phyloP scores from a whole-genome alignment of 2,113 vertebrate species.

The Terrapene triunguis region DNA sequence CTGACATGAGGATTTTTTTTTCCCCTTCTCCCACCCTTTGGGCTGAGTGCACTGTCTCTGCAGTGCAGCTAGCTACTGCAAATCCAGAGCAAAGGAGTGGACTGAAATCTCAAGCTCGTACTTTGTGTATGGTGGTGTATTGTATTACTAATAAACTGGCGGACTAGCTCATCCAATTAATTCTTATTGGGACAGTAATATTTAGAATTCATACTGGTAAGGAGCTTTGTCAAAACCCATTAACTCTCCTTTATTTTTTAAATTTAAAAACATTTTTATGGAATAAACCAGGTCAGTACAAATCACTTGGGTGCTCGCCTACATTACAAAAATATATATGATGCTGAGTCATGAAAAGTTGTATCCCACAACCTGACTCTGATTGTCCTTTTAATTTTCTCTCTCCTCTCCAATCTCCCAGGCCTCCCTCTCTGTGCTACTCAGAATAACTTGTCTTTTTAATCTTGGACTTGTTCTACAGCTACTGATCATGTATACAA shows the following conservation, averaged over 20 bases:
- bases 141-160: conserved; percentile 40
- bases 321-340: conserved; percentile 64
- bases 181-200: neutral
- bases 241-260: conserved; percentile 25
- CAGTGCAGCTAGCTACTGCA: accelerated
- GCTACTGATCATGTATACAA: neutral
- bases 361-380: neutral
- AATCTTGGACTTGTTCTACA: neutral
- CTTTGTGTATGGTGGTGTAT: neutral
- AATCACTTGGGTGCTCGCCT: conserved; percentile 68
- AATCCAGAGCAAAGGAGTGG: neutral
- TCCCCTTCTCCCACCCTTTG: accelerated
- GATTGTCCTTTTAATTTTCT: conserved; percentile 34
- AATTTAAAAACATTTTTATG: conserved; percentile 30
- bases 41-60: accelerated
- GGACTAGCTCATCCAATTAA: neutral
- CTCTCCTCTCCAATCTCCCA: neutral
- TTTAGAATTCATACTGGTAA: neutral
- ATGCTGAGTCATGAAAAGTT: conserved; percentile 41
- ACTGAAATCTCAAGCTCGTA: neutral
- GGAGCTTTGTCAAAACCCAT: conserved; percentile 47
- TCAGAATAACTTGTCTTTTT: neutral
- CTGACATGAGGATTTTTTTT: neutral
- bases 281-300: conserved; percentile 58
- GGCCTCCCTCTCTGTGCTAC: neutral